Evolutionary conservation across 2,888 invertebrate species (phyloP).

Genomic region (Argyra leucocephala): DNA sequence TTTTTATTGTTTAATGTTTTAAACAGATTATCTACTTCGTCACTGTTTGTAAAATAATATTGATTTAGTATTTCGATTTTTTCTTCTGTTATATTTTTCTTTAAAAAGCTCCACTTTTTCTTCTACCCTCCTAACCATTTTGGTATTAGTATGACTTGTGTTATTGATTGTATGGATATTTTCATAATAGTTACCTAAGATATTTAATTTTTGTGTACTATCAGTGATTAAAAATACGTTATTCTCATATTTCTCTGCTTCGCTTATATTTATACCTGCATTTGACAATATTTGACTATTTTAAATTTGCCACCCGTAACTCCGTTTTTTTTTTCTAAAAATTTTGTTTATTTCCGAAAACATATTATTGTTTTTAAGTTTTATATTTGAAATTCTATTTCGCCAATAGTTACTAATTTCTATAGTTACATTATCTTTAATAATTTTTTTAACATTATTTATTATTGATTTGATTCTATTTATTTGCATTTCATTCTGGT

Average conservation of each 20-base stretch:
- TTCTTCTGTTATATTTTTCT: not conserved
- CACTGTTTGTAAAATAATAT: not conserved
- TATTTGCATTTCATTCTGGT: not conserved
- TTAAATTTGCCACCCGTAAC: not conserved
- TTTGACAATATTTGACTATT: not conserved
- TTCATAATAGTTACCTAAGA: not conserved
- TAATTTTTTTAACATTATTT: not conserved
- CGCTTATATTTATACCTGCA: not conserved
- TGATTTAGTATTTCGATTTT: not conserved
- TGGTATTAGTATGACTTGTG: not conserved
- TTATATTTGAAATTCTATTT: not conserved
- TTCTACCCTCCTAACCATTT: not conserved
- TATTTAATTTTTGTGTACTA: not conserved
- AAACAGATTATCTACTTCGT: not conserved
- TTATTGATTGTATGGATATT: not conserved
- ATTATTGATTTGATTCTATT: not conserved
- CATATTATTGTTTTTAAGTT: not conserved
- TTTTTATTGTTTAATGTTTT: not conserved
- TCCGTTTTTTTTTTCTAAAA: not conserved
- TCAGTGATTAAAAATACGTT: not conserved
- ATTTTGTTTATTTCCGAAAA: not conserved
- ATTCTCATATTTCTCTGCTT: not conserved
- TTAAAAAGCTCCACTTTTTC: not conserved
- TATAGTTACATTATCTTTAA: not conserved
- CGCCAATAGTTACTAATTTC: not conserved